Base-by-base conservation (phyloP, 2,888 invertebrate species). In the Phytoseiulus persimilis region DNA sequence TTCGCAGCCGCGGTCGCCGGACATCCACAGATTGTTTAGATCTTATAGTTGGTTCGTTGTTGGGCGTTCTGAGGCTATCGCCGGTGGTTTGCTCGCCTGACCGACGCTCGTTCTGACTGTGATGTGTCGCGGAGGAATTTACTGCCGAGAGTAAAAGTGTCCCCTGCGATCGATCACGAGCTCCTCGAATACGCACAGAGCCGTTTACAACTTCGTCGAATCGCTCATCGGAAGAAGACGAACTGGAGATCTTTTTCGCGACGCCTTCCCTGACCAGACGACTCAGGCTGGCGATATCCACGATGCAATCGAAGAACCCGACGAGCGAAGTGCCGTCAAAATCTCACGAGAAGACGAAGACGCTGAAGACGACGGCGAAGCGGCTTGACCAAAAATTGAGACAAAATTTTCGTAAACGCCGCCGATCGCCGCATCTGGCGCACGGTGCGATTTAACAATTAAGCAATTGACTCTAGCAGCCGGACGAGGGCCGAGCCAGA, bases 81-180 rank as follows among this genome's bases (percentile, higher is more conserved):
- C 18, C 18, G 65, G 23, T 14, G 65, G 65, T 28, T 65, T 65
- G 23, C 23, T 65, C 65, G 65, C 65, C 18, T 18, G 65, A 3
- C 18, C 18, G 65, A 65, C 65, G 65, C 65, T 28, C 14, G 2
- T 6, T 65, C 65, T 65, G 65, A 65, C 18, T 65, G 65, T 65
- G 65, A 65, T 18, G 65, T 28, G 65, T 65, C 87, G 87, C 32
- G 32, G 33, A 11, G 28, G 39, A 39, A 32, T 87, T 87, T 87
- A 87, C 87, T 87, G 87, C 87, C 31, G 87, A 87, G 87, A 87
- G 33, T 32, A 33, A 83, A 83, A 83, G 33, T 83, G 83, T 83
- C 83, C 31, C 14, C 32, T 31, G 83, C 65, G 65, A 65, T 65
- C 65, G 28, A 65, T 65, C 65, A 65, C 65, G 65, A 65, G 65